Evolutionary conservation across 1,140 invertebrate genomes (phyloP), one percentile per base, ranked within the genome.

Genomic region (Diachasma alloeum): DNA sequence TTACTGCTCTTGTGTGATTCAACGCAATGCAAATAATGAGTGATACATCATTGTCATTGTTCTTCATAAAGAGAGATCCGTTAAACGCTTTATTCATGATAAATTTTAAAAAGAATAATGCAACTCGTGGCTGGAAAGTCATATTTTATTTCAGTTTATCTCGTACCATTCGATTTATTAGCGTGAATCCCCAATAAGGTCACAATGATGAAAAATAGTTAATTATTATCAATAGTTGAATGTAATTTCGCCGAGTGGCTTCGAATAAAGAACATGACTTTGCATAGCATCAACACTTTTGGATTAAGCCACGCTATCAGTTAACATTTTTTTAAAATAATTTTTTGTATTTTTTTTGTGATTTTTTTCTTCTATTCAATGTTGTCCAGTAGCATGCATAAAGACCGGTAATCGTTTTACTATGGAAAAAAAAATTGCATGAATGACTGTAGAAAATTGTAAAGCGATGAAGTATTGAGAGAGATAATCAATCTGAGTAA

Each of bases 401-500:
- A 44, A 68, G 66, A 44, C 37, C 24, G 73, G 37, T 68, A 37
- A 68, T 75, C 17, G 11, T 75, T 74, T 63, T 56, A 36, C 26
- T n/a, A 46, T 48, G 44, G n/a, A 48, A 48, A 15, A 48, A 56
- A 17, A 39, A 37, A 73, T 73, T 48, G 53, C 68, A 63, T 39
- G 67, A 42, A 70, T 76, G 67, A 71, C 68, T 76, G 73, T 74
- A 74, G 72, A 13, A 66, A 75, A 68, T 68, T 75, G 24, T 66
- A 42, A 66, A 72, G 42, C 70, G 44, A 19, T 56, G n/a, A 56
- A 56, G 19, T 22, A 56, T 42, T 42, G 19, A 26, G 4, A 63
- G 22, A 63, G 22, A 15, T 15, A 63, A 63, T 13, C 9, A 24
- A 63, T 1, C 26, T 63, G 19, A 63, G 8, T 19, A 63, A 8